Conservation (phyloP, 2,113 vertebrate species). For the Podilymbus podiceps region DNA sequence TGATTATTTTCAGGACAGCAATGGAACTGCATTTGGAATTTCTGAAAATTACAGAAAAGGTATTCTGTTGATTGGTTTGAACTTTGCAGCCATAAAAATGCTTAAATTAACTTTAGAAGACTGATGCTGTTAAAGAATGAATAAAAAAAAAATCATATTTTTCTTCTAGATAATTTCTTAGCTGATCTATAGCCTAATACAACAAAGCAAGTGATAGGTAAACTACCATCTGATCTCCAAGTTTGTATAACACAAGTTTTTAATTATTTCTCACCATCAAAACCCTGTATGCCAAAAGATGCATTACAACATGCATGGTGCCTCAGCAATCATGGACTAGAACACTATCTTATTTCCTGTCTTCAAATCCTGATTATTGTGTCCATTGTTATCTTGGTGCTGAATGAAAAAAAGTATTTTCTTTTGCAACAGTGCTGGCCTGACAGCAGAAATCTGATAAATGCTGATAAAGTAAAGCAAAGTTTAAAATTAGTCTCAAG, state of each 20-base stretch:
- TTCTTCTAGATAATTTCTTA: not conserved
- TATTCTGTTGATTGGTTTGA: not conserved
- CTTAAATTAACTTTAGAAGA: not conserved
- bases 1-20: not conserved
- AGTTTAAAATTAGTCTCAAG: not conserved
- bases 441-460: not conserved
- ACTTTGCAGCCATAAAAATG: not conserved
- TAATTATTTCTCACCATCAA: not conserved
- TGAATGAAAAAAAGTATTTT: not conserved
- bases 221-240: not conserved
- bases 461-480: not conserved
- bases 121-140: not conserved
- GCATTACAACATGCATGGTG: fast-evolving
- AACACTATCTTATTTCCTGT: not conserved
- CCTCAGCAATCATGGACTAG: not conserved
- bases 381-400: not conserved
- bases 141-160: not conserved
- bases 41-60: not conserved
- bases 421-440: not conserved
- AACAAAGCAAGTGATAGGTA: not conserved
- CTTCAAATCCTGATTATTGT: not conserved
- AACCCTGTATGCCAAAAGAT: not conserved
- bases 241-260: not conserved
- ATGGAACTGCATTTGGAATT: not conserved
- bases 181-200: not conserved